phyloP scores from a whole-genome alignment of 2,797 vertebrate species.

The Hippoglossus hippoglossus region DNA sequence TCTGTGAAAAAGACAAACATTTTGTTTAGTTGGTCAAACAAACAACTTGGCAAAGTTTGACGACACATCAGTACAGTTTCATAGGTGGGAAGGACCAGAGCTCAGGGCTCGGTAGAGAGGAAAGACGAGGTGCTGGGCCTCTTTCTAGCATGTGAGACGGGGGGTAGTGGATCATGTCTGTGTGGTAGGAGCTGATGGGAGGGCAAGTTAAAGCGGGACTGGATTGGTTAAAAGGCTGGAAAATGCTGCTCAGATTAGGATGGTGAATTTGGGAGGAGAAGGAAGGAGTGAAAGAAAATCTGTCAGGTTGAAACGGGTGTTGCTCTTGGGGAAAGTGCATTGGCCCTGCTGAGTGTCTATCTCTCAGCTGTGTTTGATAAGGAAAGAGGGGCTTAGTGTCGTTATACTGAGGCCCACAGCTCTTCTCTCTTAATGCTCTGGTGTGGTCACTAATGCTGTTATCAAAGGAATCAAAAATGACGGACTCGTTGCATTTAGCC shows the following conservation, averaged over 20 bases:
- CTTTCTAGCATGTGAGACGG: conserved; percentile 73
- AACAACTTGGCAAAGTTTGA: neutral
- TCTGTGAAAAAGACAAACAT: too few relatives aligned
- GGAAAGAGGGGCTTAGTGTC: conserved; percentile 32
- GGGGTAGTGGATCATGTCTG: conserved; percentile 62
- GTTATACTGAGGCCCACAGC: neutral
- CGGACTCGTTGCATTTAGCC: conserved; percentile 26
- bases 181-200: conserved; percentile 31
- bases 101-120: conserved; percentile 67
- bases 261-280: conserved; percentile 35
- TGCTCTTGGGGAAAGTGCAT: conserved; percentile 25
- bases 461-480: conserved; percentile 49
- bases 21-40: neutral
- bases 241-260: conserved; percentile 44
- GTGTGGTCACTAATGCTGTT: conserved; percentile 48
- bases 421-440: conserved; percentile 27
- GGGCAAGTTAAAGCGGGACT: conserved; percentile 41
- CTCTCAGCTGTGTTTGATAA: conserved; percentile 28
- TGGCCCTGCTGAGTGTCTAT: conserved; percentile 27
- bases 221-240: conserved; percentile 58
- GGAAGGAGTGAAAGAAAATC: conserved; percentile 18
- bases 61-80: conserved; percentile 76
- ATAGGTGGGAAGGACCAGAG: conserved; percentile 81
- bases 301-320: conserved; percentile 39
- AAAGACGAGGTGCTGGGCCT: conserved; percentile 29